A percentile compares a stretch with the other conserved stretches of the same genome.
These are phyloP conservation scores for Brachionus calyciflorus DNA, from an alignment of 1,140 invertebrate species.

Conservation along the genomic window DNA sequence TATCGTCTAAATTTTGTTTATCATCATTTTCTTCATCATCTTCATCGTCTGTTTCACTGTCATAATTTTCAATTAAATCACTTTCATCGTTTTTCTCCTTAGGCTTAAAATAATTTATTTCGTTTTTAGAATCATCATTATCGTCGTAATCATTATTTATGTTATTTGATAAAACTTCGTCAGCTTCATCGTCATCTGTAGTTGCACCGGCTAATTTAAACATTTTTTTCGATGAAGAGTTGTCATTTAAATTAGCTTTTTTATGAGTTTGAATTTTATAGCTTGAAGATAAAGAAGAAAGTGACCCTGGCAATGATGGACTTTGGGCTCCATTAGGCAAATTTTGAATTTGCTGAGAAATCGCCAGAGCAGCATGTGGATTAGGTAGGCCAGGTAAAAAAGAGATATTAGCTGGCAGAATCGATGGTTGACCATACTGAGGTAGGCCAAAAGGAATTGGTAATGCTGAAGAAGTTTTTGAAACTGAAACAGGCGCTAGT, in stretches of 20 bases:
- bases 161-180: background rate
- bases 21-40: background rate
- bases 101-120: no score
- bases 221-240: background rate
- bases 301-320: background rate
- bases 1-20: background rate
- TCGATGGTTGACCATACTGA: background rate
- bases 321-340: background rate
- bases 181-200: background rate
- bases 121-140: no score
- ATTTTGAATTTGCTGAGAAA: background rate
- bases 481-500: conserved; percentile 4
- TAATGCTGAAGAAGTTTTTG: background rate
- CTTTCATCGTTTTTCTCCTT: background rate
- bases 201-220: background rate
- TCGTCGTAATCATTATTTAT: background rate
- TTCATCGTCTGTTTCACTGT: background rate
- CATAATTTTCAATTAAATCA: background rate
- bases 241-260: background rate
- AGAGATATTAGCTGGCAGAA: conserved; percentile 1
- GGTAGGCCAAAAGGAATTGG: background rate
- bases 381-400: background rate
- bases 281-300: background rate
- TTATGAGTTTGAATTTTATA: background rate
- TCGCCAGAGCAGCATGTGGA: background rate